Evolutionary conservation across 2,797 vertebrate species (phyloP), one percentile per base, ranked within the genome.

Genomic region (Pipistrellus pygmaeus): DNA sequence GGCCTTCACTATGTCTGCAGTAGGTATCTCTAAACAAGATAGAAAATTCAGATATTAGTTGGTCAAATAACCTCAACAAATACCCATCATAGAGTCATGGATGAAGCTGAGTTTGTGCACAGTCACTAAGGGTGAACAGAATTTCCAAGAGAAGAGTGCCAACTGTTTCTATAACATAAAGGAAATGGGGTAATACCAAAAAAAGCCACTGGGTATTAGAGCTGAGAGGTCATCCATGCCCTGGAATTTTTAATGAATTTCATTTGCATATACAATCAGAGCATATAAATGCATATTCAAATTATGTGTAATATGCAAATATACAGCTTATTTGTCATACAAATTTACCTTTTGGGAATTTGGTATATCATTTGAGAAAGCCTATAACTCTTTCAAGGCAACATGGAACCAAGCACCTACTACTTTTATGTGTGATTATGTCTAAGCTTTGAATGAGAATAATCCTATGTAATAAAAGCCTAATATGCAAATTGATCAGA

Each of bases 301-400:
- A 94, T 88, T 88, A 57, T 44, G 68, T 83, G 35, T 64, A 44
- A 77, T 76, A 88, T 69, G 64, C 21, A 95, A 92, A 75, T 88
- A 88, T 38, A 20, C n/a, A 92, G 85, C 75, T 78, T 85, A 77
- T 90, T 93, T 96, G 83, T 82, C 89, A 69, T 87, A 64, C 68
- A 95, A 94, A 96, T 91, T 87, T 87, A 85, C 78, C 90, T 60
- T 89, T 94, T 91, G 85, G 92, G 72, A 93, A 93, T 71, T 83
- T 84, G 69, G 10, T 92, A 12, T 86, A 44, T 91, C 38, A 46
- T 93, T 93, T 94, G 13, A 44, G 69, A 72, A 90, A 77, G 25
- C 75, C 13, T 77, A 53, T 85, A 87, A 95, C 46, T 97, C 88
- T 95, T 95, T 89, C 72, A 60, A n/a, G 41, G 46, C 64, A 90